A percentile compares a stretch with the other conserved stretches of the same genome.
Conservation (phyloP, 2,888 invertebrate species). For the Xestoiulus laeticollis region DNA sequence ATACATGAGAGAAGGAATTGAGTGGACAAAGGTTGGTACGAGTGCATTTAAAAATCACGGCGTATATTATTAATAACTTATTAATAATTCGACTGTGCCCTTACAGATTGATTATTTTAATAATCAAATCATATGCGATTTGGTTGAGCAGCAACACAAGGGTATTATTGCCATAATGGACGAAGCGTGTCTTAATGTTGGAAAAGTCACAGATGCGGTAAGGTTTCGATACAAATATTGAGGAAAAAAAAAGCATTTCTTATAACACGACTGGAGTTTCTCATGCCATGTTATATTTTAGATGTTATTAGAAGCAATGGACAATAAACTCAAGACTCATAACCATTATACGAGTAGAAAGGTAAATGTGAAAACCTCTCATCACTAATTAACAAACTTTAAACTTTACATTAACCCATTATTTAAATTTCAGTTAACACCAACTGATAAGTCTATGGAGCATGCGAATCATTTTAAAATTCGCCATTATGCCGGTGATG, state of each 20-base stretch:
- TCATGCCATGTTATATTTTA: constrained; percentile 60
- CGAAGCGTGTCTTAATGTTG: constrained; percentile 95
- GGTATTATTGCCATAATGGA: constrained; percentile 93
- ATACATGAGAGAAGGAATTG: constrained; percentile 93
- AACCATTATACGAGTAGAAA: constrained; percentile 83
- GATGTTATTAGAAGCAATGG: constrained; percentile 92
- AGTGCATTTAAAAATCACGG: constrained; percentile 55
- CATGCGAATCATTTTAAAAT: constrained; percentile 66
- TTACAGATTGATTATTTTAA: constrained; percentile 88
- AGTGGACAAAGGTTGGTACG: constrained; percentile 78
- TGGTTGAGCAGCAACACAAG: constrained; percentile 92
- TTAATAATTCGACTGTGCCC: neutral
- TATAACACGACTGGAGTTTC: neutral
- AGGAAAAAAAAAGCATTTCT: neutral
- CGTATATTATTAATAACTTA: neutral
- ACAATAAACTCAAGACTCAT: constrained; percentile 84
- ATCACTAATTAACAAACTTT: neutral
- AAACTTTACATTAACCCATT: neutral
- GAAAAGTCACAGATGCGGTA: constrained; percentile 79
- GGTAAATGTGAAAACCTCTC: constrained; percentile 66
- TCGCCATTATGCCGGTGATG: constrained; percentile 97
- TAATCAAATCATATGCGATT: constrained; percentile 94
- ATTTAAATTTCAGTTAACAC: constrained; percentile 60
- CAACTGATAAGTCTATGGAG: constrained; percentile 66
- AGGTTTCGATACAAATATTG: constrained; percentile 47